Evolutionary conservation across 2,797 vertebrate genomes (phyloP).

Genomic region (Cynodonichthys magdalenae): DNA sequence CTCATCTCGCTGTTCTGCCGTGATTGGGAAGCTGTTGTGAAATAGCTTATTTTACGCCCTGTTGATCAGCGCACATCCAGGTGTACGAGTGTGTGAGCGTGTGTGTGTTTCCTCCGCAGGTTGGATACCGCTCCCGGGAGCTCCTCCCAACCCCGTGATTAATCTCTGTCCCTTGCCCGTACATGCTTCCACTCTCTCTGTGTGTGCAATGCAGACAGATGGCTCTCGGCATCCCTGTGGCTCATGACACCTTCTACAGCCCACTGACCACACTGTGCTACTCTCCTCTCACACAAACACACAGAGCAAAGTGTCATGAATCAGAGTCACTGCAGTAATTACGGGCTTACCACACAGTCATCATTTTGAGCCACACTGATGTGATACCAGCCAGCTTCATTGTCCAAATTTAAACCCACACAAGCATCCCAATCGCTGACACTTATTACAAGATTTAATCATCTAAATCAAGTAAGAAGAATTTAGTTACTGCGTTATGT

Average conservation of each 20-base stretch:
- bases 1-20: conserved; percentile 41
- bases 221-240: conserved; percentile 74
- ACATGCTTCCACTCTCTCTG: conserved; percentile 60
- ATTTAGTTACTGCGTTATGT: too few relatives aligned
- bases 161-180: conserved; percentile 73
- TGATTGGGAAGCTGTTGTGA: conserved; percentile 40
- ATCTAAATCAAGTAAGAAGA: conserved; percentile 14
- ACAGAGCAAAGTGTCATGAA: conserved; percentile 59
- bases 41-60: conserved; percentile 62
- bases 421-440: conserved; percentile 12
- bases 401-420: conserved; percentile 55
- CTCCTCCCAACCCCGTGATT: conserved; percentile 73
- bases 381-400: conserved; percentile 69
- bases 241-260: conserved; percentile 75
- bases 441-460: conserved; percentile 31
- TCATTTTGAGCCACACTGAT: conserved; percentile 72
- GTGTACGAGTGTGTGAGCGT: conserved; percentile 37
- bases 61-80: conserved; percentile 45
- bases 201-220: conserved; percentile 71
- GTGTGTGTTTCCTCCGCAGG: conserved; percentile 41
- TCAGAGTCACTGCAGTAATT: conserved; percentile 78
- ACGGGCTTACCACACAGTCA: conserved; percentile 74
- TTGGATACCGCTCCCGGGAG: conserved; percentile 59
- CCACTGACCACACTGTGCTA: conserved; percentile 61
- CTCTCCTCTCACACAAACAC: conserved; percentile 37